phyloP scores from a whole-genome alignment of 2,888 invertebrate species.

The Cephonodes hylas region DNA sequence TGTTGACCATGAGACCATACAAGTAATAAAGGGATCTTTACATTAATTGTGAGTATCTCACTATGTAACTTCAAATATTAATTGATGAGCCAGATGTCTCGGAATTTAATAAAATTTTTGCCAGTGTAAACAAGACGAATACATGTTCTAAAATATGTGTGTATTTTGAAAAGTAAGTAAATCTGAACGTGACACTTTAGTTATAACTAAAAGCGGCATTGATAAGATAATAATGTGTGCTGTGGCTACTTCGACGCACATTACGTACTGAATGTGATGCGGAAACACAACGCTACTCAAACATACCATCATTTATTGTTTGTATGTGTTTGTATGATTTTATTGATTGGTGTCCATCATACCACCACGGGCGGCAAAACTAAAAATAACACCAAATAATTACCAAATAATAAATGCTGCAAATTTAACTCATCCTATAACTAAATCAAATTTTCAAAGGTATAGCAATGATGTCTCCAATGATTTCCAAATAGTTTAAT shows the following conservation, averaged over 20 bases:
- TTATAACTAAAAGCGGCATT: conserved; percentile 31
- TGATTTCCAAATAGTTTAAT: conserved; percentile 14
- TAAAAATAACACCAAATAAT: conserved; percentile 61
- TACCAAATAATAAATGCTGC: background rate
- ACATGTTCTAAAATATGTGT: background rate
- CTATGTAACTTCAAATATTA: background rate
- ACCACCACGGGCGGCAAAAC: conserved; percentile 75
- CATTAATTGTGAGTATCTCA: background rate
- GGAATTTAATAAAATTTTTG: background rate
- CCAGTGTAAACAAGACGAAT: background rate
- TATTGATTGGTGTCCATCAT: conserved; percentile 52
- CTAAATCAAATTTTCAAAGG: background rate
- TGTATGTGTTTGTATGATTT: conserved; percentile 38
- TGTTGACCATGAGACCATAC: background rate
- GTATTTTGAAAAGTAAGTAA: conserved; percentile 15
- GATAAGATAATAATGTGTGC: conserved; percentile 26
- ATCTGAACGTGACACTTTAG: conserved; percentile 5
- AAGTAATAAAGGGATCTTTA: background rate
- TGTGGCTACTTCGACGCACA: conserved; percentile 11
- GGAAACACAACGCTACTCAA: conserved; percentile 34
- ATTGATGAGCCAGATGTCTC: background rate
- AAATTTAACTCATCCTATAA: background rate
- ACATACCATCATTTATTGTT: conserved; percentile 53
- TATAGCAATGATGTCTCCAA: conserved; percentile 25
- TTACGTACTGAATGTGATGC: conserved; percentile 16